These are phyloP conservation scores for Ganaspis sp. DNA, from an alignment of 1,140 invertebrate species.

Conservation along the genomic window DNA sequence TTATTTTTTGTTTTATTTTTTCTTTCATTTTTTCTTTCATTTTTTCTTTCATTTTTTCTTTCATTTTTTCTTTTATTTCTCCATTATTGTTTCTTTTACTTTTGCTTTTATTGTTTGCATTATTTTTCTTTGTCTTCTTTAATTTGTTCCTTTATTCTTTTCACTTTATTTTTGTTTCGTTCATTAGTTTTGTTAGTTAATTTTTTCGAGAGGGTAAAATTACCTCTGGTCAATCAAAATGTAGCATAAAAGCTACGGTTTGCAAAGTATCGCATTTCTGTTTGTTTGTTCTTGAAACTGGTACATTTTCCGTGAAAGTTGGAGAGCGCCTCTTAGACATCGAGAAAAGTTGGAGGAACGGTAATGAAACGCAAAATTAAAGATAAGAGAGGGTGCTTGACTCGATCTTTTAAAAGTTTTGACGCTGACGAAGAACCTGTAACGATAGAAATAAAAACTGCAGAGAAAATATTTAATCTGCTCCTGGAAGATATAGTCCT, in stretches of 20 bases:
- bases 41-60: too few species aligned
- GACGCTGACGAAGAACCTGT: background rate
- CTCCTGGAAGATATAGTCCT: background rate
- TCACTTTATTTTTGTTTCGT: too few species aligned
- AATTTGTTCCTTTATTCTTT: too few species aligned
- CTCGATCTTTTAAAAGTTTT: conserved; percentile 21
- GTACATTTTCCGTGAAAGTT: conserved; percentile 13
- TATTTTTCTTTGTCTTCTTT: too few species aligned
- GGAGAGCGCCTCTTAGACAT: background rate
- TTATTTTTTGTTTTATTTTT: too few species aligned
- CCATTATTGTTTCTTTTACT: too few species aligned
- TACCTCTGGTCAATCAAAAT: background rate
- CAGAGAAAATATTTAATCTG: conserved; percentile 18
- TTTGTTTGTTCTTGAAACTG: background rate
- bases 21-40: too few species aligned
- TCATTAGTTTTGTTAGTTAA: too few species aligned
- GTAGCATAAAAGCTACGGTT: background rate
- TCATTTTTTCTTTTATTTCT: too few species aligned
- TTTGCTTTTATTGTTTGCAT: too few species aligned
- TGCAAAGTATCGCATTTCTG: background rate
- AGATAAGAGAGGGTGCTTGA: conserved; percentile 4
- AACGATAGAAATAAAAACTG: conserved; percentile 1
- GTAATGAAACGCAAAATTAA: conserved; percentile 27
- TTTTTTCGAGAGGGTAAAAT: background rate
- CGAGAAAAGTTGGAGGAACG: conserved; percentile 2